Evolutionary conservation across 2,888 invertebrate genomes (phyloP).

Genomic region (Agrilus biguttatus): DNA sequence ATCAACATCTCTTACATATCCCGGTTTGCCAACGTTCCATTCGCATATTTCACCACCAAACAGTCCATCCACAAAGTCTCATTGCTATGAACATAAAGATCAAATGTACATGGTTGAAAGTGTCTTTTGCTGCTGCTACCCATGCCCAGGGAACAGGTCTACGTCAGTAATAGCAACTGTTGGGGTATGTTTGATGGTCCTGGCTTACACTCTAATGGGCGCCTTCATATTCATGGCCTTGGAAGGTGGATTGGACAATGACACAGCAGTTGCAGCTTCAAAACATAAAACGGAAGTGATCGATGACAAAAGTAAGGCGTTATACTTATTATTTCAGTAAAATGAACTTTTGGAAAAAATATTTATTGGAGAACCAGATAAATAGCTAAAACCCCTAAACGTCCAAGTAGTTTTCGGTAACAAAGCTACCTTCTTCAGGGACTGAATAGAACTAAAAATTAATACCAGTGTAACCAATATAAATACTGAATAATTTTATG

Average conservation of each 20-base stretch:
- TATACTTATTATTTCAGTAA: constrained; percentile 7
- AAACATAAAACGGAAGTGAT: constrained; percentile 40
- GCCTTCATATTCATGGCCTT: constrained; percentile 81
- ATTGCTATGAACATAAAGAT: constrained; percentile 26
- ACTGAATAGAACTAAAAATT: no score
- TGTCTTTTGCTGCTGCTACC: constrained; percentile 43
- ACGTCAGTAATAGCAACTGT: constrained; percentile 63
- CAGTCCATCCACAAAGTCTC: constrained; percentile 25
- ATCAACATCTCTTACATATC: constrained; percentile 18
- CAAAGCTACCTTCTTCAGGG: no score
- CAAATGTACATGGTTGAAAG: constrained; percentile 6
- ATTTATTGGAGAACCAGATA: no score
- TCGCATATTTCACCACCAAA: constrained; percentile 26
- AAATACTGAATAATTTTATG: no score
- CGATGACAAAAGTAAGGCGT: constrained; percentile 10
- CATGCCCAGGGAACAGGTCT: constrained; percentile 33
- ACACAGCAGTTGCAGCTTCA: constrained; percentile 50
- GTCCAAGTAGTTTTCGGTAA: no score
- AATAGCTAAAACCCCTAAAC: no score
- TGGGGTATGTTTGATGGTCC: constrained; percentile 70
- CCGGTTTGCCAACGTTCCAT: constrained; percentile 23
- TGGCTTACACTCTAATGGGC: constrained; percentile 83
- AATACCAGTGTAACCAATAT: no score
- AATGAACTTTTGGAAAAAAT: constrained; percentile 7
- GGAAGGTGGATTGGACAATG: constrained; percentile 45